Evolutionary conservation across 2,113 vertebrate species (phyloP), one percentile per base, ranked within the genome.

Genomic region (Lepidothrix coronata): DNA sequence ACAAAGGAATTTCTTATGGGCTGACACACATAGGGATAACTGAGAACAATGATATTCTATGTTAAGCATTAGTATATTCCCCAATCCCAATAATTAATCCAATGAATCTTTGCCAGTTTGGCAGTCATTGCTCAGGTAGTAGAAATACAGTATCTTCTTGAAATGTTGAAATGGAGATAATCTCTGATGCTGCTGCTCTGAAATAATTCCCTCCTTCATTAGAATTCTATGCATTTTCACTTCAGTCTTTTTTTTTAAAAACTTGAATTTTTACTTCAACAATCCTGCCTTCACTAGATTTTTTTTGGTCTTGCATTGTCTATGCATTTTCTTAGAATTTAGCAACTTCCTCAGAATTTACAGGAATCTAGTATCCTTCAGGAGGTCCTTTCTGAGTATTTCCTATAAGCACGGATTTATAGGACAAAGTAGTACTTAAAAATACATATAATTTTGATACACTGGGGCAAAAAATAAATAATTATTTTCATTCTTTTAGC

Each of bases 401-500:
- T 91, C 21, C 35, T 66, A 23, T 20, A 68, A 80, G 70, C 20
- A 4, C 5, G 4, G 4, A 54, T 65, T 90, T 80, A 22, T 48
- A 52, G 14, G 12, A 5, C 24, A 52, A 37, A 57, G 4, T 73
- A 57, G 7, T 76, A 20, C n/a, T 70, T 48, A 20, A 57, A 67
- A 88, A 75, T 5, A 7, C 5, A 67, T 12, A 31, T 31, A 22
- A 59, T 25, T 85, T 59, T 52, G 7, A 41, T 54, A 20, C 0
- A 37, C 49, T 49, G 44, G 62, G 10, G 6, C 5, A 70, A 70
- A 46, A 55, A 77, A 73, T 68, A 48, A 52, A 58, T 74, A 0
- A 21, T 70, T 41, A 76, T 10, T 88, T 83, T 51, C 28, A 82
- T 74, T 93, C 35, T 90, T 93, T 88, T 68, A 93, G 37, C 75